Percentiles rank a stretch among this genome's conserved stretches.
These are phyloP conservation scores for Pavo muticus DNA, from an alignment of 2,113 vertebrate genomes.

Conservation along the genomic window DNA sequence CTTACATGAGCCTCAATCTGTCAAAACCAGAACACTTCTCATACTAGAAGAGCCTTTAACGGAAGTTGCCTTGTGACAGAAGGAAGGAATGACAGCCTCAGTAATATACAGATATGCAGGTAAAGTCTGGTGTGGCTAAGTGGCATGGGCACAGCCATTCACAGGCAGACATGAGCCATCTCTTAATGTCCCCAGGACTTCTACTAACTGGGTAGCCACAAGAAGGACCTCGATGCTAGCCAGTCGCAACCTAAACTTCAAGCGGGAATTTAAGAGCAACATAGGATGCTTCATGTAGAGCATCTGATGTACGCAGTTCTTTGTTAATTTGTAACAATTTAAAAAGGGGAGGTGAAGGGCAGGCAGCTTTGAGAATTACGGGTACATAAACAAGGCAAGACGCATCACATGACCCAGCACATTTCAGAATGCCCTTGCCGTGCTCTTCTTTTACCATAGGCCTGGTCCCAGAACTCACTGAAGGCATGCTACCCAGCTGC, in stretches of 20 bases:
- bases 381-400: neutral
- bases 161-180: neutral
- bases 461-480: neutral
- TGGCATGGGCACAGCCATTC: neutral
- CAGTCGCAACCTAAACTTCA: neutral
- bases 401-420: neutral
- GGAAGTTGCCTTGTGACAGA: neutral
- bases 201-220: neutral
- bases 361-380: neutral
- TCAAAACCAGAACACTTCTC: neutral
- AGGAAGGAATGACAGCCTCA: neutral
- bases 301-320: neutral
- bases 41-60: neutral
- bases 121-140: neutral
- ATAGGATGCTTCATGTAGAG: neutral
- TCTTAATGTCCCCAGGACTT: neutral
- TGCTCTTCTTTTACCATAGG: neutral
- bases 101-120: neutral
- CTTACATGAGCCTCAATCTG: neutral
- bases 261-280: neutral
- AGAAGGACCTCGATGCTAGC: neutral
- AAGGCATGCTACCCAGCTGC: rapidly evolving
- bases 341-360: neutral
- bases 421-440: neutral
- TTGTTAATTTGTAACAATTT: neutral